Evolutionary conservation across 2,113 vertebrate species (phyloP).

Genomic region (Mola mola): DNA sequence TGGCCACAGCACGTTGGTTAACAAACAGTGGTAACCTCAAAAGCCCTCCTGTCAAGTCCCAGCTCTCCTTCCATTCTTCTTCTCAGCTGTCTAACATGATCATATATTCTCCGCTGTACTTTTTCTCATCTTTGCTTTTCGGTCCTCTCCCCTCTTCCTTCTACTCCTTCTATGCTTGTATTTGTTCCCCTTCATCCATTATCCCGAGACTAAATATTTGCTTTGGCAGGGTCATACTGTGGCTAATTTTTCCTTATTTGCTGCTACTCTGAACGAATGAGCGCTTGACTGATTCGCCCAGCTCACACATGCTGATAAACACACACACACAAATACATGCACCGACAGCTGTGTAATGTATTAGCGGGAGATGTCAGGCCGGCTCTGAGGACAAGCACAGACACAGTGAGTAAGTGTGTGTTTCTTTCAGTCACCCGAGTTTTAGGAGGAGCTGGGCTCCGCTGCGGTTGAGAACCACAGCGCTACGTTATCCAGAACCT

Average conservation of each 20-base stretch:
- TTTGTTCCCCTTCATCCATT: slow-evolving; percentile 58
- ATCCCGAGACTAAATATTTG: slow-evolving; percentile 64
- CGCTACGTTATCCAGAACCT: slow-evolving; percentile 64
- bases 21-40: slow-evolving; percentile 66
- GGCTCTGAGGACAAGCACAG: slow-evolving; percentile 69
- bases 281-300: slow-evolving; percentile 18
- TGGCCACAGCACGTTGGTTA: slow-evolving; percentile 48
- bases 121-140: slow-evolving; percentile 33
- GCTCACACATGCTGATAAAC: background rate
- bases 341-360: slow-evolving; percentile 43
- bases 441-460: slow-evolving; percentile 56
- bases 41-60: slow-evolving; percentile 53
- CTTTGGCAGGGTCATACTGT: slow-evolving; percentile 53
- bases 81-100: slow-evolving; percentile 38
- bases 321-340: slow-evolving; percentile 23
- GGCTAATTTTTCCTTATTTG: slow-evolving; percentile 52
- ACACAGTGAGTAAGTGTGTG: slow-evolving; percentile 29
- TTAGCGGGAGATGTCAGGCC: slow-evolving; percentile 45
- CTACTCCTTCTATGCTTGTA: slow-evolving; percentile 28
- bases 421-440: slow-evolving; percentile 74
- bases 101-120: slow-evolving; percentile 18
- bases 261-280: slow-evolving; percentile 34
- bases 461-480: slow-evolving; percentile 68
- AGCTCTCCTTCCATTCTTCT: slow-evolving; percentile 21
- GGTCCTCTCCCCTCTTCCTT: slow-evolving; percentile 34